A percentile compares a stretch with the other conserved stretches of the same genome.
Evolutionary conservation across 2,888 invertebrate genomes (phyloP).

Genomic region (Psylliodes chrysocephalus): DNA sequence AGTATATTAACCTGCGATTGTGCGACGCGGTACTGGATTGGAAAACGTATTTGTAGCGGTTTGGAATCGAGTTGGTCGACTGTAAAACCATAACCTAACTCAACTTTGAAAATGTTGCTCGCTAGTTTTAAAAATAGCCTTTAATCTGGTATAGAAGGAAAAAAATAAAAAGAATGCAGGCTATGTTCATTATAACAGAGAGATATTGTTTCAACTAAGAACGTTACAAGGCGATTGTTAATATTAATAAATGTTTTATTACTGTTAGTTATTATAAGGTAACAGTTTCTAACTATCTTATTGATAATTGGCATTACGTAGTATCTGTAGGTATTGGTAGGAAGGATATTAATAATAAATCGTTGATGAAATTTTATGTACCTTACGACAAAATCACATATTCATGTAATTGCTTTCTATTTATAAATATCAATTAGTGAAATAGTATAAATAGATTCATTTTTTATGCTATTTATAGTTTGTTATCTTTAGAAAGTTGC

Average conservation of each 20-base stretch:
- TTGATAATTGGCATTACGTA: slow-evolving; percentile 29
- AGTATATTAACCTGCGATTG: slow-evolving; percentile 62
- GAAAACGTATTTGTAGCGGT: slow-evolving; percentile 41
- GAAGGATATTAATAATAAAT: slow-evolving; percentile 3
- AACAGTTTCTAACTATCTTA: slow-evolving; percentile 26
- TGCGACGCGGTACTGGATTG: slow-evolving; percentile 47
- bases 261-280: slow-evolving; percentile 33
- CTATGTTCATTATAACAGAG: slow-evolving; percentile 41
- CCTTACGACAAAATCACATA: background rate
- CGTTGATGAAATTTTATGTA: background rate
- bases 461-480: too few relatives aligned
- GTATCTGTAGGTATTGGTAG: slow-evolving; percentile 6
- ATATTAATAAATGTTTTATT: slow-evolving; percentile 41
- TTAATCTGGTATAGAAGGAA: slow-evolving; percentile 56
- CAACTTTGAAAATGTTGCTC: slow-evolving; percentile 64
- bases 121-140: slow-evolving; percentile 63
- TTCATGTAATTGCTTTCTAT: too few relatives aligned
- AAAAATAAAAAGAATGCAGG: slow-evolving; percentile 44
- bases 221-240: slow-evolving; percentile 37
- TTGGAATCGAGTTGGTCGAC: slow-evolving; percentile 49
- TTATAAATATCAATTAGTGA: too few relatives aligned
- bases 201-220: slow-evolving; percentile 43
- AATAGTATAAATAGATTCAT: too few relatives aligned
- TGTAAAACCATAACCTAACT: slow-evolving; percentile 64
- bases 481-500: too few relatives aligned